A percentile compares a stretch with the other conserved stretches of the same genome.
These are phyloP conservation scores for Drosophila rufa DNA, from an alignment of 1,140 invertebrate genomes.

Conservation along the genomic window DNA sequence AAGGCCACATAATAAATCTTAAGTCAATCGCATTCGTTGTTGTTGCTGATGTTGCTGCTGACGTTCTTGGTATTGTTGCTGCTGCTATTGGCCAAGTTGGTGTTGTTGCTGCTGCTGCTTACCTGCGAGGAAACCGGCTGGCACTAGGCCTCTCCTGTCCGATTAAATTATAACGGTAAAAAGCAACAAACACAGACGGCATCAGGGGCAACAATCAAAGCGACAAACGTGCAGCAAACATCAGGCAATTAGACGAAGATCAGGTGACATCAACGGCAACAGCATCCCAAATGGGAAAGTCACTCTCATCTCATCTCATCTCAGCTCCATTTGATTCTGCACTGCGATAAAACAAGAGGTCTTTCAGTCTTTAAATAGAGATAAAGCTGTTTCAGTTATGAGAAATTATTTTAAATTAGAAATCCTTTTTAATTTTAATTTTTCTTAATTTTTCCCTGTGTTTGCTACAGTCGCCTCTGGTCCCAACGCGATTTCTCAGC, in stretches of 20 bases:
- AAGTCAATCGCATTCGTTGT: slow-evolving; percentile 55
- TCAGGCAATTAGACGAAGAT: slow-evolving; percentile 56
- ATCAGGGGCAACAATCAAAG: slow-evolving; percentile 40
- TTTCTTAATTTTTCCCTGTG: neutral
- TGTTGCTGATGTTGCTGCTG: slow-evolving; percentile 45
- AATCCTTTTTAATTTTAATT: too few relatives aligned
- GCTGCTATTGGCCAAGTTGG: slow-evolving; percentile 12
- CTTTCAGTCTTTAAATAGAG: too few relatives aligned
- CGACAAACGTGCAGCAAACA: slow-evolving; percentile 19
- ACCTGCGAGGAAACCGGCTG: slow-evolving; percentile 49
- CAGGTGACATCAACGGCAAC: slow-evolving; percentile 43
- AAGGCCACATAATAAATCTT: slow-evolving; percentile 68
- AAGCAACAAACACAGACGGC: slow-evolving; percentile 49
- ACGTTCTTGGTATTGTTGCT: slow-evolving; percentile 23
- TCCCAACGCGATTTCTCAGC: slow-evolving; percentile 79
- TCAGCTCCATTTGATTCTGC: slow-evolving; percentile 7
- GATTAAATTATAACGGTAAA: slow-evolving; percentile 79
- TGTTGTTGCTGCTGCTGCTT: slow-evolving; percentile 1
- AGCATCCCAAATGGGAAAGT: slow-evolving; percentile 50
- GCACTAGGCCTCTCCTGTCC: slow-evolving; percentile 53
- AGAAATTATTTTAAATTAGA: neutral
- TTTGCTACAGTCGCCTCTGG: slow-evolving; percentile 59
- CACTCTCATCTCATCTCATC: slow-evolving; percentile 17
- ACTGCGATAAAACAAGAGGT: neutral
- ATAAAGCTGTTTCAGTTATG: too few relatives aligned